phyloP scores from a whole-genome alignment of 2,888 invertebrate genomes.

The Cenopis cana region DNA sequence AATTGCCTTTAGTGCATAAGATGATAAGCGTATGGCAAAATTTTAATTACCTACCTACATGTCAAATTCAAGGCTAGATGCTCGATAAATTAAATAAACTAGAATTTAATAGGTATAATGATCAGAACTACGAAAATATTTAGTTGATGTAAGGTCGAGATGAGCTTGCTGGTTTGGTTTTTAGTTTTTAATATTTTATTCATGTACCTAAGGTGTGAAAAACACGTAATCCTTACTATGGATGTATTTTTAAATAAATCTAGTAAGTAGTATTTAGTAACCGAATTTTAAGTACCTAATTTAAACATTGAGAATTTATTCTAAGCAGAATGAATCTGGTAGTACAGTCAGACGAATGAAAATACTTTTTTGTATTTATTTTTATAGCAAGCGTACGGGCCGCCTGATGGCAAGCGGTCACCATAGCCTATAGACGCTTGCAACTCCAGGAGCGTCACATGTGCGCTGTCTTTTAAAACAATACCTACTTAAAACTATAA shows the following conservation, averaged over 20 bases:
- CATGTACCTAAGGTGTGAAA: too few relatives aligned
- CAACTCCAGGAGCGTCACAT: too few relatives aligned
- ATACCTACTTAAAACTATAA: too few relatives aligned
- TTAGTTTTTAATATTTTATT: too few relatives aligned
- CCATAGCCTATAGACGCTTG: too few relatives aligned
- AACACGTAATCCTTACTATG: too few relatives aligned
- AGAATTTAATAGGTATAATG: neutral
- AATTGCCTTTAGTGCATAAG: conserved; percentile 18
- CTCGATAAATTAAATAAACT: conserved; percentile 4
- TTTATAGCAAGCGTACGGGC: too few relatives aligned
- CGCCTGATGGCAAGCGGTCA: too few relatives aligned
- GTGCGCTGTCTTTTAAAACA: too few relatives aligned
- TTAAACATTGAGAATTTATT: neutral
- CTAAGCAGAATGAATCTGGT: neutral
- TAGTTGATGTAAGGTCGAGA: neutral
- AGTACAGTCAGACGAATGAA: neutral
- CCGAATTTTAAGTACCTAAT: neutral
- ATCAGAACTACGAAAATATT: neutral
- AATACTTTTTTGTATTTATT: too few relatives aligned
- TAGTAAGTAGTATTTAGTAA: too few relatives aligned
- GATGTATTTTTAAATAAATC: too few relatives aligned
- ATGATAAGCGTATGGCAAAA: neutral
- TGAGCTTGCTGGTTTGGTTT: neutral
- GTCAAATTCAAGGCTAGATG: neutral
- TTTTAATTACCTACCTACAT: neutral